Percentiles rank a stretch among this genome's conserved stretches.
phyloP scores from a whole-genome alignment of 2,888 invertebrate genomes.

The Leucoma salicis region DNA sequence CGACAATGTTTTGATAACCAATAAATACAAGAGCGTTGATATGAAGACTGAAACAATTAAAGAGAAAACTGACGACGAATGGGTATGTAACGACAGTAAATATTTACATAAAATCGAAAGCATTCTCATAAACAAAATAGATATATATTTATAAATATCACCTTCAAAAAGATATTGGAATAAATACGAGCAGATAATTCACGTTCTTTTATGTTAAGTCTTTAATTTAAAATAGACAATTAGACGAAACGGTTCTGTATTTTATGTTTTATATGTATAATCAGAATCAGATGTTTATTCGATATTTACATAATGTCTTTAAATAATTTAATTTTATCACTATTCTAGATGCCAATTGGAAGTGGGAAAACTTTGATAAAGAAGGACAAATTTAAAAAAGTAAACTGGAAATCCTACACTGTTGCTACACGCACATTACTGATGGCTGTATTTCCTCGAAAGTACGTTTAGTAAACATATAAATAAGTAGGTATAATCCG shows the following conservation, averaged over 20 bases:
- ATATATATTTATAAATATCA: too few relatives aligned
- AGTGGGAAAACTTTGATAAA: conserved; percentile 69
- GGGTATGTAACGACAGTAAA: conserved; percentile 41
- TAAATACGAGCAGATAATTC: too few relatives aligned
- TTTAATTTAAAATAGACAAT: too few relatives aligned
- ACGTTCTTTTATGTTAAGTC: too few relatives aligned
- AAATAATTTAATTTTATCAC: background rate
- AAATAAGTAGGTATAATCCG: background rate
- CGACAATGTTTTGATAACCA: conserved; percentile 51
- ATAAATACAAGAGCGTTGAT: conserved; percentile 41
- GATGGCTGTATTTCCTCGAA: conserved; percentile 68
- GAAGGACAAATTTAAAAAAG: conserved; percentile 57
- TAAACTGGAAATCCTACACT: conserved; percentile 75
- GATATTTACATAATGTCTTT: too few relatives aligned
- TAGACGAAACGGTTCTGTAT: too few relatives aligned
- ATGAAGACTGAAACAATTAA: background rate
- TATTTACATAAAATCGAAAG: too few relatives aligned
- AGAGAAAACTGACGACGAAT: conserved; percentile 27
- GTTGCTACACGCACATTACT: conserved; percentile 74
- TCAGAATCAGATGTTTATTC: too few relatives aligned
- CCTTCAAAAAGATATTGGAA: too few relatives aligned
- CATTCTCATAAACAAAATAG: too few relatives aligned
- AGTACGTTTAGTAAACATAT: conserved; percentile 36
- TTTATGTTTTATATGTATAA: too few relatives aligned
- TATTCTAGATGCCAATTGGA: conserved; percentile 68